Percentiles rank a stretch among this genome's conserved stretches.
These are phyloP conservation scores for Lucilia cuprina DNA, from an alignment of 1,140 invertebrate genomes.

Conservation along the genomic window DNA sequence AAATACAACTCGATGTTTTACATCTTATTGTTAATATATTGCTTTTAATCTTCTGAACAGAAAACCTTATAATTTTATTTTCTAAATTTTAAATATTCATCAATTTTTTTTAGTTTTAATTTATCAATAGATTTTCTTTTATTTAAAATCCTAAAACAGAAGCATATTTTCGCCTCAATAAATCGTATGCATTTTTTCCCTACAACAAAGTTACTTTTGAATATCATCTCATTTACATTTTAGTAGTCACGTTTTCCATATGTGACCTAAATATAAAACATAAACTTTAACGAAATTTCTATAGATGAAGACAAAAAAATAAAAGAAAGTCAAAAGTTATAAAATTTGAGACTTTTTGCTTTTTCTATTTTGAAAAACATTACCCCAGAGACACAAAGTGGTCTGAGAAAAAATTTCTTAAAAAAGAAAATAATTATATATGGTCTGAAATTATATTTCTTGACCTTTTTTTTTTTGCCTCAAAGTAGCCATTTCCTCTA, in stretches of 20 bases:
- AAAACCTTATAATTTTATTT: too few relatives aligned
- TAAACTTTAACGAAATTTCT: background rate
- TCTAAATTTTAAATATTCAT: too few relatives aligned
- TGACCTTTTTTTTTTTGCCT: background rate
- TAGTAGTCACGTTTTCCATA: background rate
- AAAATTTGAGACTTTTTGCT: background rate
- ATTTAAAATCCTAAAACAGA: too few relatives aligned
- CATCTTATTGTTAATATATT: too few relatives aligned
- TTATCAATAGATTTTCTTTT: too few relatives aligned
- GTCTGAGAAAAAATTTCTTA: background rate
- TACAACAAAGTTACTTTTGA: background rate
- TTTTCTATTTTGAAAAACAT: background rate
- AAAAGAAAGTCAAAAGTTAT: background rate
- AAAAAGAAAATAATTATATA: background rate
- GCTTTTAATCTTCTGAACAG: too few relatives aligned
- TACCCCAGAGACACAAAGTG: background rate
- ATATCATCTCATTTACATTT: constrained; percentile 3
- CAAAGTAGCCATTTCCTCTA: background rate
- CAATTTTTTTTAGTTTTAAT: too few relatives aligned
- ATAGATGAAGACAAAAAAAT: background rate
- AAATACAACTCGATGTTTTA: too few relatives aligned
- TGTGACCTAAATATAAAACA: background rate
- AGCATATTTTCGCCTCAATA: too few relatives aligned
- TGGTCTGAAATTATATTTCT: background rate
- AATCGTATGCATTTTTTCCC: too few relatives aligned